A percentile compares a stretch with the other conserved stretches of the same genome.
These are phyloP conservation scores for Habroteleia sp. DNA, from an alignment of 2,888 invertebrate genomes.

Conservation along the genomic window DNA sequence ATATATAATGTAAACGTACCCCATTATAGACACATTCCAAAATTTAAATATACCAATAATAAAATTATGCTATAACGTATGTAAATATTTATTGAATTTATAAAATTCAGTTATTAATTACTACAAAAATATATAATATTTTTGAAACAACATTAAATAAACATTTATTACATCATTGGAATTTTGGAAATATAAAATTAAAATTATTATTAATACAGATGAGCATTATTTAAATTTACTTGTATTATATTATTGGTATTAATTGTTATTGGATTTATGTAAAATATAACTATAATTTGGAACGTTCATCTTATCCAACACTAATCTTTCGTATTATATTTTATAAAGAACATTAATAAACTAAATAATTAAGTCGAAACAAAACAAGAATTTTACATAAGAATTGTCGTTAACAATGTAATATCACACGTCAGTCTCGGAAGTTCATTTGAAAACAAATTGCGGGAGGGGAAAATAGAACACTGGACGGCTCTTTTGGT, in stretches of 20 bases:
- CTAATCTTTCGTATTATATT: neutral
- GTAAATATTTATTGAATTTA: no score
- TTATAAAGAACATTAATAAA: neutral
- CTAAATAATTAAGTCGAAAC: constrained; percentile 36
- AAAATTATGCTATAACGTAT: no score
- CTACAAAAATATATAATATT: no score
- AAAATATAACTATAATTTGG: neutral
- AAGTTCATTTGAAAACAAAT: constrained; percentile 44
- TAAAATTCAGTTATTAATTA: no score
- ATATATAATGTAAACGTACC: constrained; percentile 6
- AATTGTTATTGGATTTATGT: no score
- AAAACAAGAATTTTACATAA: neutral
- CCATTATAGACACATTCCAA: constrained; percentile 11
- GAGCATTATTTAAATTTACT: no score
- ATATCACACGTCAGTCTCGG: constrained; percentile 54
- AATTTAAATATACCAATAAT: no score
- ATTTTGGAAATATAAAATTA: no score
- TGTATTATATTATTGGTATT: no score
- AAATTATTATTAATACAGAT: no score
- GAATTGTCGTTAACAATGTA: constrained; percentile 17
- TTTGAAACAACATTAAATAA: no score
- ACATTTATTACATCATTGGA: no score
- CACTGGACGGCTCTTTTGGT: constrained; percentile 13
- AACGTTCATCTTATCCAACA: neutral
- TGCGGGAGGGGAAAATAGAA: constrained; percentile 12